These are phyloP conservation scores for Seriola aureovittata DNA, from an alignment of 2,113 vertebrate species.

Conservation along the genomic window DNA sequence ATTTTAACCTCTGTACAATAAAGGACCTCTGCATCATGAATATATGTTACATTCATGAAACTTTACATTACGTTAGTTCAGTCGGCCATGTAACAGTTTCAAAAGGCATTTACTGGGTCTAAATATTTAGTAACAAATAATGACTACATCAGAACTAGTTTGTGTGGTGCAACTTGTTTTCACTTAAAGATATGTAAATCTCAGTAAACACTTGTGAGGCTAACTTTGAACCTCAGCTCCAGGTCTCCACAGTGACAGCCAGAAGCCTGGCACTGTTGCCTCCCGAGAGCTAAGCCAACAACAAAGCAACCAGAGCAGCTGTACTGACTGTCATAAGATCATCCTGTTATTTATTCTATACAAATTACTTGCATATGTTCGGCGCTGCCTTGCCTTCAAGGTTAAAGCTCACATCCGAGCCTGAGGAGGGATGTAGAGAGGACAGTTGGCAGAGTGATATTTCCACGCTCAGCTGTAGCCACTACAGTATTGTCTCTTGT, in stretches of 20 bases:
- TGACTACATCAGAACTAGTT: not conserved
- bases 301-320: constrained; percentile 72
- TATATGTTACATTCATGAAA: too few species aligned
- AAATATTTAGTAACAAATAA: not conserved
- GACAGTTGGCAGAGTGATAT: constrained; percentile 68
- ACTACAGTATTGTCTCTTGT: constrained; percentile 52
- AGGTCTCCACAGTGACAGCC: constrained; percentile 51
- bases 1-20: constrained; percentile 22
- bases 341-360: constrained; percentile 78
- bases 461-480: constrained; percentile 64
- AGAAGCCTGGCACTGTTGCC: constrained; percentile 47
- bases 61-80: too few species aligned
- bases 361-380: constrained; percentile 82
- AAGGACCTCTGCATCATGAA: not conserved
- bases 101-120: not conserved
- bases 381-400: constrained; percentile 64
- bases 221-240: constrained; percentile 25
- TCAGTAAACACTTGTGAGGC: not conserved
- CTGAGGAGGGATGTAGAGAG: constrained; percentile 43
- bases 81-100: too few species aligned
- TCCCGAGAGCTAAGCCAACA: constrained; percentile 58
- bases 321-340: constrained; percentile 71
- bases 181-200: not conserved
- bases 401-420: constrained; percentile 66
- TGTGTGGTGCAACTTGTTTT: not conserved